Conservation (phyloP, 2,113 vertebrate species). For the Asarcornis scutulata region DNA sequence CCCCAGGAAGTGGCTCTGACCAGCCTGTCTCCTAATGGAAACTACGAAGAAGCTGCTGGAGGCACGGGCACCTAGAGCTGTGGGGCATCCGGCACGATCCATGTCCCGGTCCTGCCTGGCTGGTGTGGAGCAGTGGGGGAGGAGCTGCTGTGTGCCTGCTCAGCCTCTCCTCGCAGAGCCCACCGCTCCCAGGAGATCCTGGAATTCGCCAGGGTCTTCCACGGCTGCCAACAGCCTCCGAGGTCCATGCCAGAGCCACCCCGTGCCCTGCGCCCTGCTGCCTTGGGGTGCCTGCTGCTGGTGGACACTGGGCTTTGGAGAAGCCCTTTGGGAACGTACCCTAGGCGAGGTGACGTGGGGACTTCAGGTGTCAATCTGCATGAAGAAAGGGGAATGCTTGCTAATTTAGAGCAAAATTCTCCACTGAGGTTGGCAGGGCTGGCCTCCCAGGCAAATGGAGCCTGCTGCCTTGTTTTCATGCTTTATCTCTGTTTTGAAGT, state of each 20-base stretch:
- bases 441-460: neutral
- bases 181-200: neutral
- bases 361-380: neutral
- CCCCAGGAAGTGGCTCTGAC: slow-evolving; percentile 71
- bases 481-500: neutral
- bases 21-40: slow-evolving; percentile 60
- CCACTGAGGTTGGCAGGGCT: neutral
- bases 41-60: slow-evolving; percentile 43
- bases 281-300: fast-evolving
- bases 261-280: neutral
- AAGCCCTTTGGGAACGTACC: neutral
- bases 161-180: neutral
- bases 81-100: neutral
- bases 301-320: neutral
- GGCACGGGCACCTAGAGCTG: neutral
- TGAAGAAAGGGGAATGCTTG: neutral
- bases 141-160: neutral
- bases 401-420: neutral
- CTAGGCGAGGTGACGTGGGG: neutral
- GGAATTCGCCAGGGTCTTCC: neutral
- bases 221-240: neutral
- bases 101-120: neutral
- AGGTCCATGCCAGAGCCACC: neutral
- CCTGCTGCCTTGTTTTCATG: neutral
- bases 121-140: neutral